Evolutionary conservation across 2,888 invertebrate species (phyloP).

Genomic region (Lasioglossum vierecki): DNA sequence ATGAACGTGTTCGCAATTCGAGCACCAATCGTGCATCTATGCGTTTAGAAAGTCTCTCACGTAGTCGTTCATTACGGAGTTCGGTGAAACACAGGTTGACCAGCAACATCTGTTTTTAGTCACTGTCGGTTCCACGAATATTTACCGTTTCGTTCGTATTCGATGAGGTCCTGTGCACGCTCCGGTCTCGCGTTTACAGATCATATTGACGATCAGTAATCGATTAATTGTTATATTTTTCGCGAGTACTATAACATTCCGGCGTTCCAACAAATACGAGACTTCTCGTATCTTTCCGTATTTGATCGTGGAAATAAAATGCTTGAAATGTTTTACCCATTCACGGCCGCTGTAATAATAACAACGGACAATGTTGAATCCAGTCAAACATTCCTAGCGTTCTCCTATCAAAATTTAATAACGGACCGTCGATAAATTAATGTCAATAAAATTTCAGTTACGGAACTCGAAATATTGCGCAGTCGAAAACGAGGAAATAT

Average conservation of each 20-base stretch:
- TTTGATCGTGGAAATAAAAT: conserved; percentile 3
- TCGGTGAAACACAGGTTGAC: conserved; percentile 36
- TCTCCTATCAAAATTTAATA: conserved; percentile 29
- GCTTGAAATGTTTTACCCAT: conserved; percentile 9
- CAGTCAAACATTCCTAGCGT: conserved; percentile 37
- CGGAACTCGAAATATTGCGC: conserved; percentile 6
- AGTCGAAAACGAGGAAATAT: neutral
- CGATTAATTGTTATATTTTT: conserved; percentile 11
- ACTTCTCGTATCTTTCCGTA: neutral
- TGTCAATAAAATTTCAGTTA: conserved; percentile 30
- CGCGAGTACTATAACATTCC: neutral
- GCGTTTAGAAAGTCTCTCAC: conserved; percentile 35
- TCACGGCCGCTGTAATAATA: conserved; percentile 7
- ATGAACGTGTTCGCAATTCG: conserved; percentile 43
- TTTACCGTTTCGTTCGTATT: conserved; percentile 38
- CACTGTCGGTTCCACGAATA: conserved; percentile 29
- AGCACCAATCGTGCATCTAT: conserved; percentile 49
- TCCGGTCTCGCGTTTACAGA: neutral
- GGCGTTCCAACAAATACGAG: neutral
- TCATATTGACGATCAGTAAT: conserved; percentile 28
- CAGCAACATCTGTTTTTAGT: conserved; percentile 52
- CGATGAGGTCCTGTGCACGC: neutral
- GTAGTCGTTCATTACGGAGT: conserved; percentile 36
- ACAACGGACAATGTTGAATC: conserved; percentile 12
- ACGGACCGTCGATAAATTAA: conserved; percentile 41